phyloP scores from a whole-genome alignment of 1,140 invertebrate species.

The Cotesia typhae region DNA sequence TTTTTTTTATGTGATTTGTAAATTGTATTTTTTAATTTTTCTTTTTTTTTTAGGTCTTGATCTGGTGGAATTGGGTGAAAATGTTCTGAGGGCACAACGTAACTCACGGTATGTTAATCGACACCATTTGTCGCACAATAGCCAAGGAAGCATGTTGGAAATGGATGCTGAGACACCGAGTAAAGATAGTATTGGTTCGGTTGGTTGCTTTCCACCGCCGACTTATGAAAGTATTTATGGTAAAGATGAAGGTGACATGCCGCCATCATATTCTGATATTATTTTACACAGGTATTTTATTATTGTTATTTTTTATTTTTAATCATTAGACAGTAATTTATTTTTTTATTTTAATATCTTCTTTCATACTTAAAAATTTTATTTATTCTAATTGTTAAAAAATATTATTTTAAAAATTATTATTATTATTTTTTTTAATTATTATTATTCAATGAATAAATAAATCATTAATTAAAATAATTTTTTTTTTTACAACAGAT shows the following conservation, averaged over 20 bases:
- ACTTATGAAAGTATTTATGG: conserved; percentile 65
- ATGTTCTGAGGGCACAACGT: conserved; percentile 62
- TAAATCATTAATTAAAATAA: too few species aligned
- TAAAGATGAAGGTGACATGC: conserved; percentile 58
- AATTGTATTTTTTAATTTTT: too few species aligned
- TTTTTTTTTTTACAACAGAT: conserved; percentile 40
- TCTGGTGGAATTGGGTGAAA: conserved; percentile 67
- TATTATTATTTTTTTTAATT: too few species aligned
- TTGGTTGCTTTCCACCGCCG: conserved; percentile 60
- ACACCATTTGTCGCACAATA: conserved; percentile 52
- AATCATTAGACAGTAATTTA: background rate
- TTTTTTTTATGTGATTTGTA: background rate
- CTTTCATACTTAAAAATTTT: background rate
- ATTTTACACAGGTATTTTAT: conserved; percentile 53
- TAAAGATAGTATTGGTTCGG: conserved; percentile 57
- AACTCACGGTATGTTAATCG: conserved; percentile 52
- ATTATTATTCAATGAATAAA: too few species aligned
- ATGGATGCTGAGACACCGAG: conserved; percentile 62
- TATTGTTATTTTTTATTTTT: background rate
- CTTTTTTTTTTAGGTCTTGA: conserved; percentile 58
- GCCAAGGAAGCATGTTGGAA: conserved; percentile 57
- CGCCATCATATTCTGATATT: conserved; percentile 63
- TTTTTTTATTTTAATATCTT: too few species aligned
- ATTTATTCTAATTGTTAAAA: too few species aligned
- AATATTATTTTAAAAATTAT: too few species aligned